Evolutionary conservation across 2,888 invertebrate species (phyloP), one percentile per base, ranked within the genome.

Genomic region (Drosophila cognata): DNA sequence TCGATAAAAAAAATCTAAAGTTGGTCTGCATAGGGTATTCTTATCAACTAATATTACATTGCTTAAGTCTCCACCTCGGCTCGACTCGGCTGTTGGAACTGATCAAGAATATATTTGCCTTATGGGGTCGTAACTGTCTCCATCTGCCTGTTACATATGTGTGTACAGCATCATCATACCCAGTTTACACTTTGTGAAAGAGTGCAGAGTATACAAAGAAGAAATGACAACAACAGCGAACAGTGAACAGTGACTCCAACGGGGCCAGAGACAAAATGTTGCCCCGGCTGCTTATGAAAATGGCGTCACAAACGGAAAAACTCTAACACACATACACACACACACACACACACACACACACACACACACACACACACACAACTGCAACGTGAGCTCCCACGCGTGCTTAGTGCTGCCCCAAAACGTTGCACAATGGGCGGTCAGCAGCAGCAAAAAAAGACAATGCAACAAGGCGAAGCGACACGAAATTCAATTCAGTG

Each of bases 241-340:
- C 52, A 43, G 61, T 38, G 57, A 41, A 62, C 25, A 66, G 46
- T 25, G 60, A 52, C 69, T 43, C 57, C 70, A 72, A 73, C 56
- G 68, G 76, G 53, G 75, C 57, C 75, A 73, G 58, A 76, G 43
- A 81, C 77, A 85, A 88, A 85, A 81, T 83, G 88, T 71, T 77
- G 73, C 77, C 71, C 74, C 79, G 77, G 77, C 77, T 85, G 86
- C 79, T 88, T 85, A 88, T 85, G 86, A 88, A 85, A 85, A 85
- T 88, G 85, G 85, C 88, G 86, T 75, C 88, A 85, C 77, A 77
- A 81, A 84, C 73, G 74, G 76, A 76, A 76, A 80, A 67, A 57
- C 74, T 63, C 38, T 28, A 55, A 21, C 56, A 74, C 55, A 65
- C 25, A 51, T 53, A 36, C 51, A 36, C 50, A 35, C 48, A 28